Base-by-base conservation (phyloP, 1,140 invertebrate genomes). In the Manduca sexta region DNA sequence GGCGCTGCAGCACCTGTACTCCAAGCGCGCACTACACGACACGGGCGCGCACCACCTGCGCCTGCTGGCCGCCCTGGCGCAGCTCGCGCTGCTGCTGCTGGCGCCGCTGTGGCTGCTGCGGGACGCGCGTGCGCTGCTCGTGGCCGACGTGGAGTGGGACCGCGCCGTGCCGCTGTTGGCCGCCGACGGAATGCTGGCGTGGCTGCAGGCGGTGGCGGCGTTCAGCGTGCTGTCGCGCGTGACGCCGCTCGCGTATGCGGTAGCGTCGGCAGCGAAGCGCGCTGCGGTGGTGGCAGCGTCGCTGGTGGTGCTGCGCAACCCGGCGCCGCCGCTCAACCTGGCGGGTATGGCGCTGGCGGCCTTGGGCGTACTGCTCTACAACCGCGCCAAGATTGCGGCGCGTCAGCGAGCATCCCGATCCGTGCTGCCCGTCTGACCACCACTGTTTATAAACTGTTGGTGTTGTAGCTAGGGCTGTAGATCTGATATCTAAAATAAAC, bases 191-290 rank as follows among this genome's bases (percentile, higher is more conserved):
- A 78, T 96, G 13, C 88, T 97, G 43, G 98, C 95, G 74, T 98
- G 96, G 93, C 78, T 97, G 50, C 97, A 99, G 80, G 99, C 98
- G 73, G 92, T 98, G 45, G 91, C 98, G 15, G 97, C 97, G 0
- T 99, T 99, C 81, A 96, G 94, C 50, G 92, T 99, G 16, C 88
- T 99, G 49, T 93, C 92, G 15, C 81, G 97, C 47, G 95, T 98
- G 1, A 92, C 96, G 11, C 96, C 97, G 12, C 87, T 99, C 15
- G 97, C 96, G 0, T 99, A 98, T 82, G 95, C 97, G 0, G 96
- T 99, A 14, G 95, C 96, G 11, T 98, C 94, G 82, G 95, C 96
- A 10, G 95, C 95, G n/a, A 99, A 99, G 84, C 88, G 97, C 61
- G 95, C 98, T 55, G 95, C 95, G 51, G 94, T 99, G 13, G 98